A percentile compares a stretch with the other conserved stretches of the same genome.
Evolutionary conservation across 2,888 invertebrate species (phyloP).

Genomic region (Lottia scabra): DNA sequence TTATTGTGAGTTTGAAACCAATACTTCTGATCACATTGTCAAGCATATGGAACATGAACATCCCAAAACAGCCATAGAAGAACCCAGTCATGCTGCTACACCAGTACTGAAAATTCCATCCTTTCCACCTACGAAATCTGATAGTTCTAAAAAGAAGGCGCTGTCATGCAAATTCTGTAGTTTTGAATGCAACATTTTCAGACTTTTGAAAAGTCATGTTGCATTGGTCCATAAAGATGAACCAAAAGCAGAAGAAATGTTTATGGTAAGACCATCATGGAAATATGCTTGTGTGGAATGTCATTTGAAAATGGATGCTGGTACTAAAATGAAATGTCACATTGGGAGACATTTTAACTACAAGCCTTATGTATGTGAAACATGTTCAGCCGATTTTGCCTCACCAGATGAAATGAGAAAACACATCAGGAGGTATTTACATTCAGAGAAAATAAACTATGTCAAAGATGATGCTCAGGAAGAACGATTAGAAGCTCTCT

Average conservation of each 20-base stretch:
- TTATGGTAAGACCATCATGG: conserved; percentile 8
- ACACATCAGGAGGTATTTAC: conserved; percentile 31
- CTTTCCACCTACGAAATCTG: neutral
- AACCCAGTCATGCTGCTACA: neutral
- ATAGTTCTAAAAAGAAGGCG: neutral
- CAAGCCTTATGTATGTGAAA: conserved; percentile 35
- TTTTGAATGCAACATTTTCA: neutral
- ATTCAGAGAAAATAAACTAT: conserved; percentile 37
- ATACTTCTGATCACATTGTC: conserved; percentile 14
- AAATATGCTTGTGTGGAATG: conserved; percentile 34
- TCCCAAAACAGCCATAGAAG: neutral
- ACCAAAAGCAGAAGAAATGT: neutral
- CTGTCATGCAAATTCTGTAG: neutral
- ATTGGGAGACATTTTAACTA: conserved; percentile 38
- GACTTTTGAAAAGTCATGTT: conserved; percentile 2
- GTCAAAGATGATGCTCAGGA: conserved; percentile 33
- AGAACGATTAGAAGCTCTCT: conserved; percentile 27
- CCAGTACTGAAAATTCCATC: neutral
- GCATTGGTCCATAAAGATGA: neutral
- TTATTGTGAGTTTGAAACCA: conserved; percentile 21
- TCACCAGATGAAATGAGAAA: conserved; percentile 39
- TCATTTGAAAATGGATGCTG: conserved; percentile 34
- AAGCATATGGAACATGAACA: conserved; percentile 17
- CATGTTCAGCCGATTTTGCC: conserved; percentile 32
- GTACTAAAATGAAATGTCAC: conserved; percentile 39